Conservation (phyloP, 2,797 vertebrate species). For the Manis crassicaudata region DNA sequence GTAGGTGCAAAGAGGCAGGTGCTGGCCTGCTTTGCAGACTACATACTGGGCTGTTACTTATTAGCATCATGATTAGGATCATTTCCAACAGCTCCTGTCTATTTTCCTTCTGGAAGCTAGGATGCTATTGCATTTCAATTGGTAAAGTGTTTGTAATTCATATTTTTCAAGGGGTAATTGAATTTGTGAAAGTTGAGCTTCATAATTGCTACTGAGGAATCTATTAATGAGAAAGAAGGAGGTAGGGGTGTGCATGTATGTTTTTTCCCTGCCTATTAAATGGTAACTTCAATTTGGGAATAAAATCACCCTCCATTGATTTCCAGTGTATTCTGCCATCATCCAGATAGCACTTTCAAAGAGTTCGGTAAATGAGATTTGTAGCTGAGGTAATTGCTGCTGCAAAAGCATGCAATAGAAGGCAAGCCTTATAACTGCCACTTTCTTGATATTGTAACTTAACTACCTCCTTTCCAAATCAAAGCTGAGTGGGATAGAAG, state of each 20-base stretch:
- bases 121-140: conserved; percentile 78
- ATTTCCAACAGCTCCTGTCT: conserved; percentile 81
- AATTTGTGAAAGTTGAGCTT: conserved; percentile 77
- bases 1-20: conserved; percentile 76
- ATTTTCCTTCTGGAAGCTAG: conserved; percentile 80
- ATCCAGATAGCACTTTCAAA: conserved; percentile 82
- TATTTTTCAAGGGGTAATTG: conserved; percentile 80
- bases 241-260: background rate
- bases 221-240: conserved; percentile 78
- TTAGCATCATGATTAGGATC: conserved; percentile 82
- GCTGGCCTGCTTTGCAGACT: conserved; percentile 79
- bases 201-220: conserved; percentile 81
- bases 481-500: conserved; percentile 48
- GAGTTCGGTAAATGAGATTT: conserved; percentile 88
- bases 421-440: conserved; percentile 77
- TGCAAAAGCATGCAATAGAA: conserved; percentile 83
- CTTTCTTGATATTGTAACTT: conserved; percentile 82
- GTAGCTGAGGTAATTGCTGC: conserved; percentile 85
- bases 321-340: conserved; percentile 85
- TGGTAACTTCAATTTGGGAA: conserved; percentile 83
- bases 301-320: conserved; percentile 86
- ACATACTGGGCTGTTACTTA: conserved; percentile 79
- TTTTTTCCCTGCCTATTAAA: conserved; percentile 80
- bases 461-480: conserved; percentile 82
- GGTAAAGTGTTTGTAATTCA: conserved; percentile 82